A percentile compares a stretch with the other conserved stretches of the same genome.
phyloP scores from a whole-genome alignment of 2,888 invertebrate genomes.

The Sinohyriopsis cumingii region DNA sequence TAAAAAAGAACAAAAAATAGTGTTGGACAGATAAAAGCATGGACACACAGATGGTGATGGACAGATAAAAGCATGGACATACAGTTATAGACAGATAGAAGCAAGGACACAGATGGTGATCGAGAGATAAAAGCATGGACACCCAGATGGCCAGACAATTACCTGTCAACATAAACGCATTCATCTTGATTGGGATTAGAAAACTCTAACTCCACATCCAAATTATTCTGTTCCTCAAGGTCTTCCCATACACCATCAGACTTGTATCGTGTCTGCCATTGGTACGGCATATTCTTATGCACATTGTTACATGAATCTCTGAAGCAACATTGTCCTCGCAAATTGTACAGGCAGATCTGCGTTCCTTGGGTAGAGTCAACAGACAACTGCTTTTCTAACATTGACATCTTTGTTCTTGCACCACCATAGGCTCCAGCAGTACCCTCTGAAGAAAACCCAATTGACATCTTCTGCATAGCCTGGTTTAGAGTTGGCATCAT shows the following conservation, averaged over 20 bases:
- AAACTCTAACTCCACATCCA: slow-evolving; percentile 35
- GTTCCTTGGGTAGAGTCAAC: slow-evolving; percentile 6
- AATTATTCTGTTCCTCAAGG: slow-evolving; percentile 22
- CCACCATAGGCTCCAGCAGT: slow-evolving; percentile 1
- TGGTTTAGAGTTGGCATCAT: too few species aligned
- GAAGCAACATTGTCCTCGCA: slow-evolving; percentile 40
- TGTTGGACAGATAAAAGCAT: too few species aligned
- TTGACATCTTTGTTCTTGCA: slow-evolving; percentile 1
- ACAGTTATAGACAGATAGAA: too few species aligned
- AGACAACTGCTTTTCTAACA: slow-evolving; percentile 2
- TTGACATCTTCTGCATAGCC: too few species aligned
- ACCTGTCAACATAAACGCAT: slow-evolving; percentile 7
- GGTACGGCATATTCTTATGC: slow-evolving; percentile 41
- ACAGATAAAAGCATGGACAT: too few species aligned
- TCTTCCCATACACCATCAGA: slow-evolving; percentile 30
- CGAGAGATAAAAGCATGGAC: too few species aligned
- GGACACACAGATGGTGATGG: too few species aligned
- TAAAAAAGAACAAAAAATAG: too few species aligned
- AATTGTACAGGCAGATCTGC: slow-evolving; percentile 38
- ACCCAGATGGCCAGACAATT: too few species aligned
- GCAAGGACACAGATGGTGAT: too few species aligned
- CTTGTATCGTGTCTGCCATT: slow-evolving; percentile 39
- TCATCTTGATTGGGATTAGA: slow-evolving; percentile 26
- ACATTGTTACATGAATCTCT: slow-evolving; percentile 34
- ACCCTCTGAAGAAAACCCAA: neutral